Evolutionary conservation across 2,113 vertebrate species (phyloP), one percentile per base, ranked within the genome.

Genomic region (Asarcornis scutulata): DNA sequence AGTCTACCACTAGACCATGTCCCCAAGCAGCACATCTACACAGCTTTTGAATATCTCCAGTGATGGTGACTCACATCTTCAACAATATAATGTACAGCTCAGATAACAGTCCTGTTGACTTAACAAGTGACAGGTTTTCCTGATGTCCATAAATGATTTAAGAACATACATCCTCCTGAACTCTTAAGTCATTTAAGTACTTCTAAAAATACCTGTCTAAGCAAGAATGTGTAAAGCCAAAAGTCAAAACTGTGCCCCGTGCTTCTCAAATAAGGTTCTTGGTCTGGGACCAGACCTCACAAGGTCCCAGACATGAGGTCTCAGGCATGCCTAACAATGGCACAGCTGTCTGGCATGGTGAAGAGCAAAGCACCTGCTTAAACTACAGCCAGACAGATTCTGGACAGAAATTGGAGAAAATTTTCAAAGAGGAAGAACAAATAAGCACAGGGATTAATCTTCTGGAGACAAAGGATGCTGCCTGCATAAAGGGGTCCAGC

Each of bases 61-160:
- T 18, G 46, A 48, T 48, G 46, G 46, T 21, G 20, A 48, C 20
- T 48, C 20, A 48, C 20, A 14, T 1, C 11, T 22, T 9, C 82
- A 60, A 32, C 36, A 79, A n/a, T 34, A 44, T 53, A 63, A 81
- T 0, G 8, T 23, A 53, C 25, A 50, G n/a, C 68, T 78, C 40
- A 59, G 50, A 25, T 13, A 42, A 36, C 1, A 32, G 32, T 42
- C n/a, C 6, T 14, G 13, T 16, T 34, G 40, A 9, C 44, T 34
- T 32, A 60, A 56, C 69, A 82, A 20, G 34, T 7, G 40, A 77
- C 50, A 56, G 34, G 11, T 18, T 81, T 69, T 86, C 64, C 53
- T 2, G 0, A 1, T 3, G 4, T 12, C 23, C 60, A 17, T 7
- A 32, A 17, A 17, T 7, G 26, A 88, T 26, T 78, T 29, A 72